Percentiles rank a stretch among this genome's conserved stretches.
Evolutionary conservation across 2,888 invertebrate species (phyloP).

Genomic region (Harmothoe impar): DNA sequence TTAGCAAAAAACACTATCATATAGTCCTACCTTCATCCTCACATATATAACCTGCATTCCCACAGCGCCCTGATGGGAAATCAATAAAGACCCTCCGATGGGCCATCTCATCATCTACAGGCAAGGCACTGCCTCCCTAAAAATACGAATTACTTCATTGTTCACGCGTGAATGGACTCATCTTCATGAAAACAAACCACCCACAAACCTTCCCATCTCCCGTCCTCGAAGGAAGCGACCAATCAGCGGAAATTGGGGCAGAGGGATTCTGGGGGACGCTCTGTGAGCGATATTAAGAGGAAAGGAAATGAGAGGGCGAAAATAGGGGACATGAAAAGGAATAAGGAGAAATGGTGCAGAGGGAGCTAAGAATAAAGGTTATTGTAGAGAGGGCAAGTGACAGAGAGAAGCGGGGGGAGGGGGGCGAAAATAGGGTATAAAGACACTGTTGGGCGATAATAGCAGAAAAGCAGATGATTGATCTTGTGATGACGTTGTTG

Average conservation of each 20-base stretch:
- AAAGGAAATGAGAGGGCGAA: no score
- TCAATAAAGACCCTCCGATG: neutral
- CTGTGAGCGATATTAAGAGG: no score
- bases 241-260: neutral
- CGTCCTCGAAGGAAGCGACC: neutral
- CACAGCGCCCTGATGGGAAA: neutral
- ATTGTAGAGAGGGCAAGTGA: no score
- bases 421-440: no score
- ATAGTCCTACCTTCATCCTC: no score
- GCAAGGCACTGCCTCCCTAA: neutral
- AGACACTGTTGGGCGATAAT: neutral
- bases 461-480: conserved; percentile 6
- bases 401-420: no score
- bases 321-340: no score
- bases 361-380: neutral
- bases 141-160: conserved; percentile 23
- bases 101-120: neutral
- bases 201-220: neutral
- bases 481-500: neutral
- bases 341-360: neutral
- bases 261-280: neutral
- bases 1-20: no score
- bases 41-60: neutral
- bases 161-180: neutral
- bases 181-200: neutral